These are phyloP conservation scores for Phrynocephalus versicolor DNA, from an alignment of 2,113 vertebrate species.

Conservation along the genomic window DNA sequence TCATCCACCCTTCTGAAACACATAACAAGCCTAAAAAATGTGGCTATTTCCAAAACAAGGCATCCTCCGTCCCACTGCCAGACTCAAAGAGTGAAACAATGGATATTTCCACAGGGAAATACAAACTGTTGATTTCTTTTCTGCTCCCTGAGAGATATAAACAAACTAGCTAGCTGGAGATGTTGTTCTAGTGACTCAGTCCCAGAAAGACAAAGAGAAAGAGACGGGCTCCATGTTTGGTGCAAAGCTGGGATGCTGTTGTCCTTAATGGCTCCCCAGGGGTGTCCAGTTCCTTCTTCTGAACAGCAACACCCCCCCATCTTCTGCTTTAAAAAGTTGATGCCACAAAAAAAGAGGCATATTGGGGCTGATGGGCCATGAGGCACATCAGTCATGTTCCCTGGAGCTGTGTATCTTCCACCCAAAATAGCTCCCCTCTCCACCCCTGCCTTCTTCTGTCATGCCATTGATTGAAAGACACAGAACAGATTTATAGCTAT, in stretches of 20 bases:
- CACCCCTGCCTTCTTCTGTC: neutral
- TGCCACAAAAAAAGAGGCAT: conserved; percentile 13
- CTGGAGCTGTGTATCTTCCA: neutral
- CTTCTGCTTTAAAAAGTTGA: neutral
- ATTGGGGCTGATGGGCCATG: conserved; percentile 17
- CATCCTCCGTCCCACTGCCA: neutral
- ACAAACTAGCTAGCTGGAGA: neutral
- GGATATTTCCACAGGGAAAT: neutral
- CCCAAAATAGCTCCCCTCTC: conserved; percentile 4
- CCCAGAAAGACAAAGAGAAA: neutral
- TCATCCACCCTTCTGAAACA: neutral
- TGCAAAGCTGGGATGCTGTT: neutral
- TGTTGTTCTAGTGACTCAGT: neutral
- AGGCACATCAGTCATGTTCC: neutral
- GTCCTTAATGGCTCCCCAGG: fast-evolving
- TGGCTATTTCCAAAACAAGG: neutral
- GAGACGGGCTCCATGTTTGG: neutral
- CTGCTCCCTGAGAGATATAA: neutral
- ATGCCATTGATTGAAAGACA: neutral
- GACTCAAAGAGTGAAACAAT: neutral
- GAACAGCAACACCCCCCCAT: neutral
- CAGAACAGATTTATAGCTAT: conserved; percentile 33
- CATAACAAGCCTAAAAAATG: neutral
- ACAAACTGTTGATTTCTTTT: neutral
- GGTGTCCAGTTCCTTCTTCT: neutral